A percentile compares a stretch with the other conserved stretches of the same genome.
These are phyloP conservation scores for Peromyscus eremicus DNA, from an alignment of 2,797 vertebrate species.

Conservation along the genomic window DNA sequence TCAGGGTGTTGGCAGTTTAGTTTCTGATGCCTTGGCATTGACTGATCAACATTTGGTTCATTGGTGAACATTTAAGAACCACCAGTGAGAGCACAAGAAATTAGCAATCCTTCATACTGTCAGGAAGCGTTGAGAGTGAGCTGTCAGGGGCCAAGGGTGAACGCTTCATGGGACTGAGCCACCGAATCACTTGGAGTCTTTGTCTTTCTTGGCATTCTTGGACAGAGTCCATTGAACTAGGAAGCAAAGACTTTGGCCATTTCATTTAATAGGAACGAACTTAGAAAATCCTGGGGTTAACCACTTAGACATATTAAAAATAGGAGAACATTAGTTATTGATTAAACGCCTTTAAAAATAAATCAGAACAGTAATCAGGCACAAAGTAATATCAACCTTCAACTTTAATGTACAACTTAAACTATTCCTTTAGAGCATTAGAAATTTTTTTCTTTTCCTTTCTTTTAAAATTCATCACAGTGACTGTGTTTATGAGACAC, in stretches of 20 bases:
- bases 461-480: not conserved
- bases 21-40: slow-evolving; percentile 83
- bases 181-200: slow-evolving; percentile 72
- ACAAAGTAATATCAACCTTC: slow-evolving; percentile 47
- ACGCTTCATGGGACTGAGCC: slow-evolving; percentile 73
- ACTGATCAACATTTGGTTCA: slow-evolving; percentile 76
- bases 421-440: slow-evolving; percentile 23
- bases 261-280: not conserved
- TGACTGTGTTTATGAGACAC: slow-evolving; percentile 16
- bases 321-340: slow-evolving; percentile 12
- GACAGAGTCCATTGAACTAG: slow-evolving; percentile 61
- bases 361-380: slow-evolving; percentile 50
- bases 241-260: slow-evolving; percentile 71
- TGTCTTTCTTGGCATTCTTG: slow-evolving; percentile 68
- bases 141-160: slow-evolving; percentile 72
- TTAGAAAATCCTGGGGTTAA: slow-evolving; percentile 32
- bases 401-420: slow-evolving; percentile 14
- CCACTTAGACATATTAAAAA: slow-evolving; percentile 56
- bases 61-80: slow-evolving; percentile 81
- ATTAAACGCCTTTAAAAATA: slow-evolving; percentile 23
- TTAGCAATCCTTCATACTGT: slow-evolving; percentile 73
- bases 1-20: slow-evolving; percentile 73
- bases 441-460: not conserved
- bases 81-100: slow-evolving; percentile 72
- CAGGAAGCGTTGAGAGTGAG: slow-evolving; percentile 70